Evolutionary conservation across 2,797 vertebrate species (phyloP).

Genomic region (Pangasius macronema): DNA sequence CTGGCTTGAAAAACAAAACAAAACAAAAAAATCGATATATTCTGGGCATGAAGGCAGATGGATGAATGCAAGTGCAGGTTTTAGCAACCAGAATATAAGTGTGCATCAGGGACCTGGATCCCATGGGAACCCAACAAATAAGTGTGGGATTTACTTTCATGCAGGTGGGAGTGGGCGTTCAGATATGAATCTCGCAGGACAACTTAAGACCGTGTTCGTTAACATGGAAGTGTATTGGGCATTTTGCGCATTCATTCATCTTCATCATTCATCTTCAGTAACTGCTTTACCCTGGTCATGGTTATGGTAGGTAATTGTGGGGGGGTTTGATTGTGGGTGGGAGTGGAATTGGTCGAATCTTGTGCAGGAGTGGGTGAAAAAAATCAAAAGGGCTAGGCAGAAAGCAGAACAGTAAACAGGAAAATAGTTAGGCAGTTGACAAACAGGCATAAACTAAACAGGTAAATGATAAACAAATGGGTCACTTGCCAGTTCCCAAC

Average conservation of each 20-base stretch:
- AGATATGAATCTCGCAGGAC: not conserved
- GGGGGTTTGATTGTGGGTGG: not conserved
- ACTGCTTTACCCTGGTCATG: not conserved
- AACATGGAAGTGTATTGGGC: not conserved
- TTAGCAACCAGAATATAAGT: not conserved
- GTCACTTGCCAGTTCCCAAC: not conserved
- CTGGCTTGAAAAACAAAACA: not conserved
- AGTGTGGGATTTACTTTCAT: not conserved
- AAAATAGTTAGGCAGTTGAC: not conserved
- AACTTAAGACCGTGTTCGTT: not conserved
- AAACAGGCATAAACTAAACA: not conserved
- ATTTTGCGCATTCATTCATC: not conserved
- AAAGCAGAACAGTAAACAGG: not conserved
- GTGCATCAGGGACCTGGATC: not conserved
- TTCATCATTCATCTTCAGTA: not conserved
- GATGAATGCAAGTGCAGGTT: not conserved
- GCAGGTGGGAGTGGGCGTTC: not conserved
- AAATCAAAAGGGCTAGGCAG: not conserved
- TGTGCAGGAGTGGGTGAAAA: not conserved
- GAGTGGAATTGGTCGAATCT: not conserved
- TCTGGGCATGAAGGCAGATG: not conserved
- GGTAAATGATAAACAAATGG: not conserved
- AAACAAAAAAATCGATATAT: constrained; percentile 5
- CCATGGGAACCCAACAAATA: too few relatives aligned
- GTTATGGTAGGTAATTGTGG: not conserved